Base-by-base conservation (phyloP, 2,888 invertebrate species). In the Leptura quadrifasciata region DNA sequence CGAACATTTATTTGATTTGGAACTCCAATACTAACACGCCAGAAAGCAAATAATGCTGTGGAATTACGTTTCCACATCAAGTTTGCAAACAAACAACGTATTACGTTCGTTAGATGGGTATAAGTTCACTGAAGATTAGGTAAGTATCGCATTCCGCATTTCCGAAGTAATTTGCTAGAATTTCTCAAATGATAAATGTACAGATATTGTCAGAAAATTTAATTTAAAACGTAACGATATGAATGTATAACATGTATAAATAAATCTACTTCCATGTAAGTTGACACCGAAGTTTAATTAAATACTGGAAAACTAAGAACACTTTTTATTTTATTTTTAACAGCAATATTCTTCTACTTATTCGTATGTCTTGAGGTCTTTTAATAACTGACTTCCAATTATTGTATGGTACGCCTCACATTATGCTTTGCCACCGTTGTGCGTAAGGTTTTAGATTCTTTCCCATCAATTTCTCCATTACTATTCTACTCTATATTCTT, bases 1-100 rank as follows among this genome's bases (percentile, higher is more conserved):
- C 39, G 39, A 64, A 64, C 63, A 64, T 47, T 64, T 64, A 64
- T 64, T 64, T 64, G 63, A 64, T 39, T 64, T 39, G 35, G 12
- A 35, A 39, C 20, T 39, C 63, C 63, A 39, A 64, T 35, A 20
- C 39, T 47, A 20, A 47, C 63, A 18, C 39, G 39, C 18, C 18
- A 35, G 63, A 39, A 47, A 39, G 63, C 63, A 64, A 63, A 63
- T 39, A 64, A 64, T 39, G 63, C 63, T 18, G 12, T 10, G 63
- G 39, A 64, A 64, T 35, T 64, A 20, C 63, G 20, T 39, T 64
- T 20, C 63, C 18, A 39, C 63, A 47, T 64, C 63, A 64, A 64
- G 35, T 47, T 39, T 20, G 57, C 57, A 20, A 57, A 64, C 39
- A 64, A 64, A 64, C 63, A 64, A 39, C 63, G 35, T 20, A 20